Percentiles rank a stretch among this genome's conserved stretches.
Conservation (phyloP, 2,888 invertebrate species). For the Ophion obscuratus region DNA sequence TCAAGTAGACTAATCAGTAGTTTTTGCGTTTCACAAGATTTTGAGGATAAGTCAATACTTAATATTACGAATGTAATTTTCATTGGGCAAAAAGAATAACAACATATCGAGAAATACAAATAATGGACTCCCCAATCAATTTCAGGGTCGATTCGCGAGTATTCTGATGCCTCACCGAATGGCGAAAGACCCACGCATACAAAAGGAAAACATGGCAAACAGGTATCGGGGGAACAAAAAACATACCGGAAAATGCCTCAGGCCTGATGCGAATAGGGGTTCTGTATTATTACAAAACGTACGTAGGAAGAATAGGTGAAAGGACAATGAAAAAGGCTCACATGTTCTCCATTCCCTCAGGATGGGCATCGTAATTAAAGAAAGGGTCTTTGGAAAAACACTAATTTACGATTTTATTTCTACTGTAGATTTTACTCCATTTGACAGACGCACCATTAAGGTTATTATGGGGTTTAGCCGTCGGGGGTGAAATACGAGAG, state of each 20-base stretch:
- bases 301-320: conserved; percentile 13
- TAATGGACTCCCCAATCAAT: conserved; percentile 1
- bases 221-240: not conserved
- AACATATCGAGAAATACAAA: not conserved
- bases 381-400: not conserved
- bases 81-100: not conserved
- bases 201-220: not conserved
- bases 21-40: too few relatives aligned
- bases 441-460: too few relatives aligned
- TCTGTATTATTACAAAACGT: conserved; percentile 7
- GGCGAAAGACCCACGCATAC: conserved; percentile 10
- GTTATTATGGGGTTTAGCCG: too few relatives aligned
- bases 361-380: not conserved
- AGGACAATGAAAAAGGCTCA: conserved; percentile 1
- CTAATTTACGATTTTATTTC: not conserved
- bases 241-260: conserved; percentile 22
- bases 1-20: too few relatives aligned
- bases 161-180: not conserved
- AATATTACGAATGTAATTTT: too few relatives aligned
- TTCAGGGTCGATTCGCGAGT: not conserved
- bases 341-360: conserved; percentile 14
- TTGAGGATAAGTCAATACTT: too few relatives aligned
- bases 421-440: too few relatives aligned
- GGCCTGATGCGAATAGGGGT: conserved; percentile 4
- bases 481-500: too few relatives aligned